A percentile compares a stretch with the other conserved stretches of the same genome.
Conservation (phyloP, 23 tunicate genomes). For the Trididemnum nubilum region DNA sequence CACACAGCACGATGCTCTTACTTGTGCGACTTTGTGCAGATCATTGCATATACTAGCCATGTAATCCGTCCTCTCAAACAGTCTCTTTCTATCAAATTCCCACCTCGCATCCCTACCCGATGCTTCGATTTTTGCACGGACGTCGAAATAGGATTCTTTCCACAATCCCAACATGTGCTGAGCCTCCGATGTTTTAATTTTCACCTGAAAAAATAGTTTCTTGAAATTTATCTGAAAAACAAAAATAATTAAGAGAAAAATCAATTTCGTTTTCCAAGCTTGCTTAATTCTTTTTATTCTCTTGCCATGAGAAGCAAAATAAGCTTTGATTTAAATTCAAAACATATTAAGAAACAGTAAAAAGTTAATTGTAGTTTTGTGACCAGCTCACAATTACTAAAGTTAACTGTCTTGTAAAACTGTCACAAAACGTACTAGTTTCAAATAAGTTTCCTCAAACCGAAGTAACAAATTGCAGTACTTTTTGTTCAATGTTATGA, state of each 20-base stretch:
- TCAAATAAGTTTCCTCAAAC: too few relatives aligned
- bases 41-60: conserved; percentile 96
- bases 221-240: not conserved
- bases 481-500: too few relatives aligned
- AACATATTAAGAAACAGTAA: too few relatives aligned
- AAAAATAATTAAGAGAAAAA: not conserved
- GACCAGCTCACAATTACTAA: too few relatives aligned
- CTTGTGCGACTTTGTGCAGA: conserved; percentile 87
- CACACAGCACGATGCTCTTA: too few relatives aligned
- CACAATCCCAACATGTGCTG: conserved; percentile 67
- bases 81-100: conserved; percentile 91
- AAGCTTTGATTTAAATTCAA: too few relatives aligned
- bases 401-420: too few relatives aligned
- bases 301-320: too few relatives aligned
- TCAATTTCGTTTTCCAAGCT: not conserved
- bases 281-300: not conserved
- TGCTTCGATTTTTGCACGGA: conserved; percentile 95
- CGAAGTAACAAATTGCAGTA: too few relatives aligned
- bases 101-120: conserved; percentile 97
- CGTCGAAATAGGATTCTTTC: conserved; percentile 87
- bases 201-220: conserved; percentile 23
- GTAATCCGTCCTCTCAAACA: conserved; percentile 89
- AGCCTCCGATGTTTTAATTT: conserved; percentile 60
- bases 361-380: too few relatives aligned
- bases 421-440: too few relatives aligned